These are phyloP conservation scores for Pungitius pungitius DNA, from an alignment of 2,113 vertebrate species.

Conservation along the genomic window DNA sequence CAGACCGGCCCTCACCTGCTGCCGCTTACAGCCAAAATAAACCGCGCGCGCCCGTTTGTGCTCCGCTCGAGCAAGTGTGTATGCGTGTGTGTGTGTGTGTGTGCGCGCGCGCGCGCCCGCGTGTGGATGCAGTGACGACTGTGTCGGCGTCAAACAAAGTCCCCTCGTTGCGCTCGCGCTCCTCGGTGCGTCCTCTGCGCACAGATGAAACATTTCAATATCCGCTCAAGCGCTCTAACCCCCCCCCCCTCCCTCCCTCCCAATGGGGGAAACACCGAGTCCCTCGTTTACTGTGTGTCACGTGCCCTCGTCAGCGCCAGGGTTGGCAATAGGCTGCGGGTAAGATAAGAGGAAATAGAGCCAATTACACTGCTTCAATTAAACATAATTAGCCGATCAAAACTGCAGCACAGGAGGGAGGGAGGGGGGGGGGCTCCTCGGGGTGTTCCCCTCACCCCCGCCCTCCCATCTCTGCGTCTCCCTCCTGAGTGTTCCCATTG, in stretches of 20 bases:
- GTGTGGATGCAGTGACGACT: slow-evolving; percentile 35
- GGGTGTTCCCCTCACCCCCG: slow-evolving; percentile 35
- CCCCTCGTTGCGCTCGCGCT: slow-evolving; percentile 47
- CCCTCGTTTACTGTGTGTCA: slow-evolving; percentile 35
- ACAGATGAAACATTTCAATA: slow-evolving; percentile 63
- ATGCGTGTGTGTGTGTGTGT: neutral
- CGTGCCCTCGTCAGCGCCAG: slow-evolving; percentile 25
- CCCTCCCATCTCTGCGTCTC: slow-evolving; percentile 22
- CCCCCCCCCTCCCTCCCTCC: too few relatives aligned
- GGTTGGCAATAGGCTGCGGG: slow-evolving; percentile 38
- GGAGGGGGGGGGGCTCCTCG: slow-evolving; percentile 22
- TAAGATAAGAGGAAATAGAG: slow-evolving; percentile 55
- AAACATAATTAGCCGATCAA: slow-evolving; percentile 72
- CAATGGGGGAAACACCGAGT: too few relatives aligned
- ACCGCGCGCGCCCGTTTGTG: slow-evolving; percentile 24
- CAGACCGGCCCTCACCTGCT: slow-evolving; percentile 27
- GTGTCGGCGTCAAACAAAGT: slow-evolving; percentile 56
- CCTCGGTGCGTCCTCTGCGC: slow-evolving; percentile 38
- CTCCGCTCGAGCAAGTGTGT: neutral
- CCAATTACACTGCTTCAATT: slow-evolving; percentile 70
- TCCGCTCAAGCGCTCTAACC: slow-evolving; percentile 42
- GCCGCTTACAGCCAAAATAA: slow-evolving; percentile 55
- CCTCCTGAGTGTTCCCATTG: slow-evolving; percentile 57
- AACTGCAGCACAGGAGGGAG: slow-evolving; percentile 57
- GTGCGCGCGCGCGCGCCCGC: neutral